Evolutionary conservation across 2,113 vertebrate species (phyloP).

Genomic region (Rhea pennata): DNA sequence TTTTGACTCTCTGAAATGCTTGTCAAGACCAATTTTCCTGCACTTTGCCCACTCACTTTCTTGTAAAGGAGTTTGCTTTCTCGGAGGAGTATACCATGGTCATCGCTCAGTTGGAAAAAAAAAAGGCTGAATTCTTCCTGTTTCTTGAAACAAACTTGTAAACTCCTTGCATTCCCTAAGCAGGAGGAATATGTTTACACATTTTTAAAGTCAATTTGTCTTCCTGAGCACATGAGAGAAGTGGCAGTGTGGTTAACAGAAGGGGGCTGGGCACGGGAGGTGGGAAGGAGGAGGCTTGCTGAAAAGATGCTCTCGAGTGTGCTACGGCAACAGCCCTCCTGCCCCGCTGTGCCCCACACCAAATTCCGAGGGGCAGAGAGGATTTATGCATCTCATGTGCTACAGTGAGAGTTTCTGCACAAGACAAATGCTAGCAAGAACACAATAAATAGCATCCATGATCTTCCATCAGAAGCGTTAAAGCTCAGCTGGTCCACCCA

Average conservation of each 20-base stretch:
- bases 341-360: neutral
- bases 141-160: slow-evolving; percentile 44
- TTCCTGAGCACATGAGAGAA: neutral
- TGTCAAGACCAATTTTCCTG: neutral
- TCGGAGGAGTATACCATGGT: neutral
- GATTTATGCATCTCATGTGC: neutral
- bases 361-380: neutral
- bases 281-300: neutral
- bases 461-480: no score
- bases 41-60: neutral
- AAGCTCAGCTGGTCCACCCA: no score
- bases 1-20: neutral
- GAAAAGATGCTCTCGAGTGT: neutral
- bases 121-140: neutral
- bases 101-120: neutral
- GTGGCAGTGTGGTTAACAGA: neutral
- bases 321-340: neutral
- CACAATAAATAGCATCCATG: no score
- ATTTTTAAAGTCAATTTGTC: slow-evolving; percentile 7
- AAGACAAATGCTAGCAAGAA: neutral
- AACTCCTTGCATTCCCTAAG: slow-evolving; percentile 47
- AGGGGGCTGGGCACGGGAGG: neutral
- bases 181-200: slow-evolving; percentile 26
- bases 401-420: neutral
- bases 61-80: neutral